These are phyloP conservation scores for Vidua chalybeata DNA, from an alignment of 2,113 vertebrate genomes.

Conservation along the genomic window DNA sequence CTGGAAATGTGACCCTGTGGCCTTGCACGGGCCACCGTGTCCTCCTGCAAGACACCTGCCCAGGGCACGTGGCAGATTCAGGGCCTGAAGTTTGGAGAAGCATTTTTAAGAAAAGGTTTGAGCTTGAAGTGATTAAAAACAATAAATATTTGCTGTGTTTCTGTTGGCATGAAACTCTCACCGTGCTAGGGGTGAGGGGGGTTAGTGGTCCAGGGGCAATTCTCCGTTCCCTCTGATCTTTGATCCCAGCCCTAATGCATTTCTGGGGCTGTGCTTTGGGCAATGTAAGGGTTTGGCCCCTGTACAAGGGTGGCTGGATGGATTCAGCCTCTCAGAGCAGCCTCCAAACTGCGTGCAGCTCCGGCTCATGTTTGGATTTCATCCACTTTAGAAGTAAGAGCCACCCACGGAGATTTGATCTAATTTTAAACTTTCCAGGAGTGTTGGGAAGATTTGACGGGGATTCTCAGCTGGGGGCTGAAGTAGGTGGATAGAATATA, in stretches of 20 bases:
- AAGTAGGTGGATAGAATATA: not conserved
- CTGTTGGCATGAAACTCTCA: not conserved
- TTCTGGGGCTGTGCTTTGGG: not conserved
- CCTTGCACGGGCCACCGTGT: rapidly evolving
- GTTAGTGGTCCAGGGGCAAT: not conserved
- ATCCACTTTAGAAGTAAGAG: not conserved
- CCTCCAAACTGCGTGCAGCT: not conserved
- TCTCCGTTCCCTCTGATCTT: not conserved
- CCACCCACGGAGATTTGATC: not conserved
- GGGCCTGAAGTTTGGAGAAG: not conserved
- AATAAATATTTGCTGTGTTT: not conserved
- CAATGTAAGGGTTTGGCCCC: not conserved
- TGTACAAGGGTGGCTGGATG: not conserved
- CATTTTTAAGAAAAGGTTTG: not conserved
- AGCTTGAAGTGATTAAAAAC: not conserved
- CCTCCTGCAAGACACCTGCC: not conserved
- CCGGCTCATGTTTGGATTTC: not conserved
- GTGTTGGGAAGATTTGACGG: not conserved
- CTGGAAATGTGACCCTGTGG: not conserved
- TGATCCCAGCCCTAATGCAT: not conserved
- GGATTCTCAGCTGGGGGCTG: not conserved
- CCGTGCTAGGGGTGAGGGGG: not conserved
- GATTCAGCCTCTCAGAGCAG: not conserved
- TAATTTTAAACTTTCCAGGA: conserved; percentile 14
- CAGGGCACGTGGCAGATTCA: not conserved